Percentiles rank a stretch among this genome's conserved stretches.
phyloP scores from a whole-genome alignment of 1,140 invertebrate species.

The Apis mellifera region Amel_HAv3.1 CM009944.2:5250001-5250500 shows the following conservation, averaged over 20 bases:
- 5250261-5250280: conserved; percentile 2
- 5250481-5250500: background rate
- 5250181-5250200: too few relatives aligned
- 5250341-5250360: conserved; percentile 37
- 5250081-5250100: too few relatives aligned
- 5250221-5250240: background rate
- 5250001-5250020: too few relatives aligned
- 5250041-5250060: too few relatives aligned
- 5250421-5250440: conserved; percentile 5
- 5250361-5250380: conserved; percentile 12
- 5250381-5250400: conserved; percentile 31
- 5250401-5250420: conserved; percentile 33
- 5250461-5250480: conserved; percentile 33
- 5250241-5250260: background rate
- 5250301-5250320: background rate
- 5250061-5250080: too few relatives aligned
- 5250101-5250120: too few relatives aligned
- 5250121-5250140: too few relatives aligned
- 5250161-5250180: too few relatives aligned
- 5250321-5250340: conserved; percentile 20
- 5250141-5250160: too few relatives aligned
- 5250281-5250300: background rate
- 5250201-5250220: too few relatives aligned
- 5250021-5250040: too few relatives aligned
- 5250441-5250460: conserved; percentile 31